Evolutionary conservation across 2,113 vertebrate genomes (phyloP).

Genomic region (Pelmatolapia mariae): DNA sequence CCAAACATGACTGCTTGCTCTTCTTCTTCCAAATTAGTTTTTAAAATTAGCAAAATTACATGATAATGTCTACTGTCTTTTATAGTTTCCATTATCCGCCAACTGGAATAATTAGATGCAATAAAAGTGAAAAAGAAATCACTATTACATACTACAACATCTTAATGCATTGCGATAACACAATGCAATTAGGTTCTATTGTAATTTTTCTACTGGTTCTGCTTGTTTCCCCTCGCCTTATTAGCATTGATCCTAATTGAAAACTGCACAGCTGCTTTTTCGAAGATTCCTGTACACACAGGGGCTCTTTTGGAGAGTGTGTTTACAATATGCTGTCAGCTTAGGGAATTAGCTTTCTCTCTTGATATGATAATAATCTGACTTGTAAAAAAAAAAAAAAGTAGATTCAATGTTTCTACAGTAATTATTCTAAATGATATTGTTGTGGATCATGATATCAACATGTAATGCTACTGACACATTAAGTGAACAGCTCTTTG

Average conservation of each 20-base stretch:
- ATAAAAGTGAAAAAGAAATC: background rate
- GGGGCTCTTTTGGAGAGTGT: background rate
- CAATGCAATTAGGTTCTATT: conserved; percentile 3
- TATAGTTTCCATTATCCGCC: background rate
- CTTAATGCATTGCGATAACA: background rate
- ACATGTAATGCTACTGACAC: background rate
- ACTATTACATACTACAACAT: background rate
- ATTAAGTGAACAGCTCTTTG: background rate
- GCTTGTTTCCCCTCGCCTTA: background rate
- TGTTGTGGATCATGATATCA: background rate
- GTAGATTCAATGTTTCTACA: background rate
- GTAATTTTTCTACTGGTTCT: background rate
- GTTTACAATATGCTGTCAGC: background rate
- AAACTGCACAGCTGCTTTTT: conserved; percentile 27
- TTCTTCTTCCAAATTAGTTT: background rate
- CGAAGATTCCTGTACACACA: conserved; percentile 6
- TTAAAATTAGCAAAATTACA: background rate
- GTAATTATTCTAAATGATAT: background rate
- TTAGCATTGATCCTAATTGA: conserved; percentile 6
- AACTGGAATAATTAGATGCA: background rate
- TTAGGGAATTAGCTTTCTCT: background rate
- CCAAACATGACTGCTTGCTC: background rate
- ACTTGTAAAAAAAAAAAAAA: background rate
- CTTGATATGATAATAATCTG: background rate
- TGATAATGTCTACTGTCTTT: background rate